Base-by-base conservation (phyloP, 2,797 vertebrate genomes). In the Ficedula albicollis region DNA sequence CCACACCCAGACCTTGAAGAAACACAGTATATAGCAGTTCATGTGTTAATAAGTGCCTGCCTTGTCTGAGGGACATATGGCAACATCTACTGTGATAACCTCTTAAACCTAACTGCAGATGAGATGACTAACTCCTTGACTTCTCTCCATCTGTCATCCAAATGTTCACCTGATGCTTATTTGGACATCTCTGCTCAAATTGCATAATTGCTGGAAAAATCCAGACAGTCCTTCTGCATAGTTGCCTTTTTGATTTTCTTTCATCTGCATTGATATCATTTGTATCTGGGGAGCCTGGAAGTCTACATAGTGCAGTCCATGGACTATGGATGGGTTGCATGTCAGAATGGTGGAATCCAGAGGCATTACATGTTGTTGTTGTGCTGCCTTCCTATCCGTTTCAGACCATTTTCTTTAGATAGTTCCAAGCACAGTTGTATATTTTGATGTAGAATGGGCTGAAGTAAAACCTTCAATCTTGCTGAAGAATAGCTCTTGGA, bases 61-160 rank as follows among this genome's bases (percentile, higher is more conserved):
- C 52, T 83, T 77, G 48, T 89, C 68, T 91, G 79, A 70, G 64
- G 73, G 44, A 77, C 56, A 64, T 87, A 87, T 19, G 79, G 79
- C 68, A 77, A 54, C 60, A 89, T 89, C 64, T 59, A 19, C 79
- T 74, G 48, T 44, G 72, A 74, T 87, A 89, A 85, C 82, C 79
- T 87, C 92, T 85, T 91, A 89, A 91, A 87, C 68, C 48, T 41
- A 88, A 46, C 72, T 86, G 64, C 76, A 95, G 76, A 80, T 83
- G 68, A 85, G 75, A 29, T 86, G 76, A 56, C 87, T 83, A 38
- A 84, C 4, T 5, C 64, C 75, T 87, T 95, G 82, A 79, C 68
- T 87, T 85, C 52, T 85, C 0, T 64, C 87, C 81, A 68, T 95
- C 87, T 87, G 68, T 89, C 56, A 87, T 87, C 68, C 90, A 77